These are phyloP conservation scores for Eueides isabella DNA, from an alignment of 1,140 invertebrate species.

Conservation along the genomic window DNA sequence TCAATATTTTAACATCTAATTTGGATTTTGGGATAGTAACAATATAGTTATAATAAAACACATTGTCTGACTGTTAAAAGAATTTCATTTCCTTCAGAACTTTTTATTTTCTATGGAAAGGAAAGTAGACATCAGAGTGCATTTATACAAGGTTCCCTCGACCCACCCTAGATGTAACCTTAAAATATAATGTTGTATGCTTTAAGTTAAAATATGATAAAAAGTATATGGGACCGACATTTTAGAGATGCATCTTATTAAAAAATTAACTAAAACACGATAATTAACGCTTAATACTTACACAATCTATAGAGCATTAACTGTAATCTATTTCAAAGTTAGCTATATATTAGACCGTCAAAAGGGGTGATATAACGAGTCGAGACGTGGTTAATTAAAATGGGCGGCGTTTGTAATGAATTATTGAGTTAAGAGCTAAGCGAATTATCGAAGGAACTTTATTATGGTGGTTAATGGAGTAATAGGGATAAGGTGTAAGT, in stretches of 20 bases:
- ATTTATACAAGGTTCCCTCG: too few species aligned
- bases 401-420: conserved; percentile 67
- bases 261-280: neutral
- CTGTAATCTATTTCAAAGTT: neutral
- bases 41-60: too few species aligned
- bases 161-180: too few species aligned
- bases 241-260: neutral
- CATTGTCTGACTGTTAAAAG: too few species aligned
- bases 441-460: conserved; percentile 78
- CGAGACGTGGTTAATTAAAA: conserved; percentile 53
- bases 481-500: conserved; percentile 31
- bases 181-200: too few species aligned
- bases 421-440: conserved; percentile 78
- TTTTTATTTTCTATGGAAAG: too few species aligned
- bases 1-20: too few species aligned
- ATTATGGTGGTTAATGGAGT: conserved; percentile 70
- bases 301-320: neutral
- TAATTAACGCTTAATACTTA: neutral
- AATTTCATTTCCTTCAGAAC: too few species aligned
- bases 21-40: too few species aligned
- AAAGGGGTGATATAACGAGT: conserved; percentile 20
- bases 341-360: conserved; percentile 4
- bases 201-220: too few species aligned
- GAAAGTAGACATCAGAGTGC: too few species aligned
- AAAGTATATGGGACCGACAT: too few species aligned